phyloP scores from a whole-genome alignment of 2,888 invertebrate genomes.

The Phyllotreta cruciferae region DNA sequence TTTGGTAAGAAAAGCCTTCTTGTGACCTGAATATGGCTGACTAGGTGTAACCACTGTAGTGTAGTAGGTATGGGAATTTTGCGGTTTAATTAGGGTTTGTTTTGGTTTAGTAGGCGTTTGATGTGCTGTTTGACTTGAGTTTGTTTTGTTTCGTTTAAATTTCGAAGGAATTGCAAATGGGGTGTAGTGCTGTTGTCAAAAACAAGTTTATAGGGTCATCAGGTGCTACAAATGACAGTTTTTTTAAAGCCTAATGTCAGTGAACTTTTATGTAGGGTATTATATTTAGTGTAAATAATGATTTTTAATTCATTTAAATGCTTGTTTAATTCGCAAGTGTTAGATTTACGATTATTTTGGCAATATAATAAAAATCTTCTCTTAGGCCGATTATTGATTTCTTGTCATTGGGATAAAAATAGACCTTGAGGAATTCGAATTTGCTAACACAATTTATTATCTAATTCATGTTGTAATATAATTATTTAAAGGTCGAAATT shows the following conservation, averaged over 20 bases:
- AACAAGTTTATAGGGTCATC: constrained; percentile 33
- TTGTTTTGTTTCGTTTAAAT: constrained; percentile 10
- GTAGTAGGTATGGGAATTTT: constrained; percentile 16
- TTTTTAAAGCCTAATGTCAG: constrained; percentile 45
- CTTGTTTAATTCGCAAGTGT: neutral
- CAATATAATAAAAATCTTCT: neutral
- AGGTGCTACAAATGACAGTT: constrained; percentile 32
- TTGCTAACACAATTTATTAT: constrained; percentile 1
- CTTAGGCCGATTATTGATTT: constrained; percentile 23
- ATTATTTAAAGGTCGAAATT: constrained; percentile 1
- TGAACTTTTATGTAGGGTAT: constrained; percentile 41
- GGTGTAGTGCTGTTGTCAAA: neutral
- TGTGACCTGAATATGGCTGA: constrained; percentile 46
- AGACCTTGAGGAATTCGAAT: constrained; percentile 19
- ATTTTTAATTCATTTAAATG: neutral
- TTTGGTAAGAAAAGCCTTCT: constrained; percentile 19
- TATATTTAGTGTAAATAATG: constrained; percentile 24
- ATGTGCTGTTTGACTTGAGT: neutral
- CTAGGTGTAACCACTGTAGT: constrained; percentile 46
- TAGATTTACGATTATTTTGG: no score
- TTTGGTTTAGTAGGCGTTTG: neutral
- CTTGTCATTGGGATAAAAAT: constrained; percentile 18
- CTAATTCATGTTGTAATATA: constrained; percentile 1
- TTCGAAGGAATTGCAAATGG: neutral
- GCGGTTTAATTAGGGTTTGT: constrained; percentile 20